Base-by-base conservation (phyloP, 1,140 invertebrate species). In the Musca vetustissima region DNA sequence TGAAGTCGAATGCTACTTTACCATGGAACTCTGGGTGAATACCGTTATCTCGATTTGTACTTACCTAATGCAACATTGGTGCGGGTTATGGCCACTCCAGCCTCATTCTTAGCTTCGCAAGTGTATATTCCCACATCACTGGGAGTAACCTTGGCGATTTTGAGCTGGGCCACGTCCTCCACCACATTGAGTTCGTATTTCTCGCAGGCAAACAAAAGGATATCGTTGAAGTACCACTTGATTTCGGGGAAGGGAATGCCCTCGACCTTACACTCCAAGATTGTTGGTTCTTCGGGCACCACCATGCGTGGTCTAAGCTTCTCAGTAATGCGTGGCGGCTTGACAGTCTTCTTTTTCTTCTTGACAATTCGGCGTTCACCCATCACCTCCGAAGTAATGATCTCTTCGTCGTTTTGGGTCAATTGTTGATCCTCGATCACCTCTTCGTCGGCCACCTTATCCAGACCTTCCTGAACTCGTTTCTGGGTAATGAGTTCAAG, bases 161-260 rank as follows among this genome's bases (percentile, higher is more conserved):
- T 86, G 2, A 98, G 80, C 71, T 85, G 88, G 4, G 89, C 91
- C 76, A 83, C 89, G 74, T 85, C 89, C 68, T 90, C 88, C 69
- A 88, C 85, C 15, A 86, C 87, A 14, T 83, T 83, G 24, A 92
- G 90, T 66, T 86, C 81, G 73, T 87, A 88, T 73, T 92, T 89
- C 70, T 92, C 88, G 67, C 87, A 87, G 67, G 88, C 82, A 74
- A 86, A 84, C 21, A 98, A 86, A 74, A 92, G 88, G 71, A 92
- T 88, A 61, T 92, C 93, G 82, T 98, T 96, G 74, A 92, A 90
- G 73, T 89, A 94, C 96, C 96, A 98, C 74, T 89, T 89, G 9
- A 97, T 87, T 78, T 90, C 89, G 17, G 90, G 89, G 73, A 88
- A 85, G 6, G 91, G 89, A 67, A 86, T 85, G 43, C 91, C 91